These are phyloP conservation scores for Pelmatolapia mariae DNA, from an alignment of 2,113 vertebrate species.

Conservation along the genomic window DNA sequence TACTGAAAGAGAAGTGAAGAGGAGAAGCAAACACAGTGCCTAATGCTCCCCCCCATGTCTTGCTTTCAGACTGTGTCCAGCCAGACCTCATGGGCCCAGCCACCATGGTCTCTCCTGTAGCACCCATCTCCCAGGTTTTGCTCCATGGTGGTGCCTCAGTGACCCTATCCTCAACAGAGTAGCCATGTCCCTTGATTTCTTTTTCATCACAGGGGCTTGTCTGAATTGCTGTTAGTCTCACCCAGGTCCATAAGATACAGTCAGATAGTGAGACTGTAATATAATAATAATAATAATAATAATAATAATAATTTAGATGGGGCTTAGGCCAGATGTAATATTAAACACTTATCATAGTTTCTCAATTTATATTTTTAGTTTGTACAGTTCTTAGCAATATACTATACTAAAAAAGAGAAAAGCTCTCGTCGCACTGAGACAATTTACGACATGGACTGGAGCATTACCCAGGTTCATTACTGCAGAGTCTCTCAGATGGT, in stretches of 20 bases:
- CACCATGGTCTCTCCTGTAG: not conserved
- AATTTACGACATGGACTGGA: not conserved
- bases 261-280: not conserved
- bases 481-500: not conserved
- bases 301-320: not conserved
- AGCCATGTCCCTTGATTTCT: not conserved
- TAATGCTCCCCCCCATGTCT: not conserved
- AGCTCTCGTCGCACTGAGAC: not conserved
- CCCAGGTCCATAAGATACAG: not conserved
- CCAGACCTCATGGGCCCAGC: not conserved
- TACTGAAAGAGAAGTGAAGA: not conserved
- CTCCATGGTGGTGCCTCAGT: not conserved
- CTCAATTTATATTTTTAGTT: not conserved
- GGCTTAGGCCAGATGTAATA: not conserved
- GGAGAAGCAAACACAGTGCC: not conserved
- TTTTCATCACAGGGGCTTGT: not conserved
- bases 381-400: not conserved
- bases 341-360: not conserved
- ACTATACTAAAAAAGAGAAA: not conserved
- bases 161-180: not conserved
- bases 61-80: not conserved
- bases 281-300: not conserved
- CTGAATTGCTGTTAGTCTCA: not conserved
- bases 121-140: not conserved
- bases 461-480: not conserved